Conservation (phyloP, 2,797 vertebrate species). For the Siniperca scherzeri region DNA sequence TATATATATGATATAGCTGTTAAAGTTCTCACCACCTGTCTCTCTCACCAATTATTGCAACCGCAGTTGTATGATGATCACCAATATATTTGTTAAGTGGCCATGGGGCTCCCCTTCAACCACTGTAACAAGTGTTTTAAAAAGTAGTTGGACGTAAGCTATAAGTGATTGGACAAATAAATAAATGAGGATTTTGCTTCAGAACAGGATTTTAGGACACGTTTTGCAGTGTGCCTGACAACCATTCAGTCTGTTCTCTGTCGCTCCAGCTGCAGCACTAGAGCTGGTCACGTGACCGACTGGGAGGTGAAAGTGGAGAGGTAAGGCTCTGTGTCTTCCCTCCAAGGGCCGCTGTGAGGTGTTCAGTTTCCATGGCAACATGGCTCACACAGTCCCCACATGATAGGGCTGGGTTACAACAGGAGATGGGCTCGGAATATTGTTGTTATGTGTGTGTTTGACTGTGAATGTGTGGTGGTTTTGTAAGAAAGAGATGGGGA, state of each 20-base stretch:
- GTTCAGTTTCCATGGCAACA: constrained; percentile 84
- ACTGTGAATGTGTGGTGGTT: constrained; percentile 39
- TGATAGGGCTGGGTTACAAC: constrained; percentile 64
- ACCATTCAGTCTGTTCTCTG: constrained; percentile 31
- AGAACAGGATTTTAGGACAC: not conserved
- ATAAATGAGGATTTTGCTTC: not conserved
- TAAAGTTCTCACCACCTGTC: not conserved
- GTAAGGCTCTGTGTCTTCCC: constrained; percentile 68
- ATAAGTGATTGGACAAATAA: not conserved
- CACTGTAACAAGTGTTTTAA: not conserved
- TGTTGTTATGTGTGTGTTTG: constrained; percentile 32
- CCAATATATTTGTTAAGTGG: not conserved
- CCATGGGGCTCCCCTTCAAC: not conserved
- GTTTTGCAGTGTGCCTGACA: constrained; percentile 24
- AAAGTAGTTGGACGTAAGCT: too few species aligned
- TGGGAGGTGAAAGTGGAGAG: constrained; percentile 81
- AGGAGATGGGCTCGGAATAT: constrained; percentile 51
- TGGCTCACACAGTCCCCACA: constrained; percentile 64
- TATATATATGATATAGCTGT: too few species aligned
- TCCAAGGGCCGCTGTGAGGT: constrained; percentile 73
- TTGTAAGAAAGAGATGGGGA: constrained; percentile 23
- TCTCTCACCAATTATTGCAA: not conserved
- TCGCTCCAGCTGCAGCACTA: constrained; percentile 60
- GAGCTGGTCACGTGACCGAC: constrained; percentile 64
- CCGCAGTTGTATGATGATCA: not conserved